Evolutionary conservation across 2,797 vertebrate genomes (phyloP).

Genomic region (Oreonectes daqikongensis): DNA sequence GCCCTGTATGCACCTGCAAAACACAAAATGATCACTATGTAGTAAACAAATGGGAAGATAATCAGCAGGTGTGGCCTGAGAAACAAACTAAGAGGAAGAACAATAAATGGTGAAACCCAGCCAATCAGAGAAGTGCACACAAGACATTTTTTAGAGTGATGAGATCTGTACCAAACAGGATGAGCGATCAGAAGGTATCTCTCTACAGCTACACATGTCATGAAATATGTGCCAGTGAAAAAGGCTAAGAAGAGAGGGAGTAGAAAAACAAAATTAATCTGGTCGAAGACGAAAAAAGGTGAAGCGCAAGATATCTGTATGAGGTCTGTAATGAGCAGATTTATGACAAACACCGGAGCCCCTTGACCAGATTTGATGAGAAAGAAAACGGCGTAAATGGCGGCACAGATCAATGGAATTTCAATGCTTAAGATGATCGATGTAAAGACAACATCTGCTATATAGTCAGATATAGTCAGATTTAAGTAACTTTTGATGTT

Average conservation of each 20-base stretch:
- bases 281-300: background rate
- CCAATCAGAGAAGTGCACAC: background rate
- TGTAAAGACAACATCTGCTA: background rate
- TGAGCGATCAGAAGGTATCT: conserved; percentile 1
- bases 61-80: background rate
- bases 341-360: background rate
- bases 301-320: background rate
- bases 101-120: background rate
- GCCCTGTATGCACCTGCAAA: background rate
- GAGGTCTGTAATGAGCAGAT: background rate
- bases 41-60: background rate
- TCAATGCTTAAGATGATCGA: background rate
- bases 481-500: no score
- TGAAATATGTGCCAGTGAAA: background rate
- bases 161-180: background rate
- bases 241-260: background rate
- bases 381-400: background rate
- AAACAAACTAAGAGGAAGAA: background rate
- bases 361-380: background rate
- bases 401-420: background rate
- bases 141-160: background rate
- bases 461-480: background rate
- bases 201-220: conserved; percentile 3
- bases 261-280: no score
- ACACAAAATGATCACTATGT: background rate